Conservation (phyloP, 1,140 invertebrate species). For the Diorhabda sublineata region DNA sequence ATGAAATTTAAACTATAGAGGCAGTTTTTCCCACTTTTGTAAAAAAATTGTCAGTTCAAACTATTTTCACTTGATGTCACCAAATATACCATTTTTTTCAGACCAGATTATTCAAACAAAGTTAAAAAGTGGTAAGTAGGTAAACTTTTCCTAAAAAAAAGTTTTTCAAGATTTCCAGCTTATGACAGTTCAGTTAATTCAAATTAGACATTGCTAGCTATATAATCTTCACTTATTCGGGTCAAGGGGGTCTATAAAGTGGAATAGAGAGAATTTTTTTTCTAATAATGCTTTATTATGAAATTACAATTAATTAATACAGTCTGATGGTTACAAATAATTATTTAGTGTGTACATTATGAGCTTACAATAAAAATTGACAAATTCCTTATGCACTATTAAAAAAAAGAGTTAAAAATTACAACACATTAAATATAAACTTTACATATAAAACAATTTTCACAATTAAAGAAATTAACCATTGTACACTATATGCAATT, state of each 20-base stretch:
- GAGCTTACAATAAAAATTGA: conserved; percentile 22
- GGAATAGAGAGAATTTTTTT: neutral
- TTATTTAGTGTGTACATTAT: conserved; percentile 14
- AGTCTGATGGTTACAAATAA: conserved; percentile 22
- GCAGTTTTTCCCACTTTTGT: too few relatives aligned
- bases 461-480: conserved; percentile 12
- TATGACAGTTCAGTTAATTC: too few relatives aligned
- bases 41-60: too few relatives aligned
- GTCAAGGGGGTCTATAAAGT: neutral
- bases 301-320: conserved; percentile 25
- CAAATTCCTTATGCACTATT: conserved; percentile 11
- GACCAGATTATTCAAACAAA: too few relatives aligned
- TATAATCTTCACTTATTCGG: too few relatives aligned
- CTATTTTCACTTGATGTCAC: too few relatives aligned
- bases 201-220: too few relatives aligned
- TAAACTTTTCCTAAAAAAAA: too few relatives aligned
- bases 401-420: conserved; percentile 12
- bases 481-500: conserved; percentile 19
- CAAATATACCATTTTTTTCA: too few relatives aligned
- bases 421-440: conserved; percentile 13
- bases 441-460: conserved; percentile 14
- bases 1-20: too few relatives aligned
- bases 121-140: too few relatives aligned
- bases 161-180: too few relatives aligned
- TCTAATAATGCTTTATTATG: conserved; percentile 17